Percentiles rank a stretch among this genome's conserved stretches.
Evolutionary conservation across 2,888 invertebrate genomes (phyloP).

Genomic region (Holacanthella duospinosa): DNA sequence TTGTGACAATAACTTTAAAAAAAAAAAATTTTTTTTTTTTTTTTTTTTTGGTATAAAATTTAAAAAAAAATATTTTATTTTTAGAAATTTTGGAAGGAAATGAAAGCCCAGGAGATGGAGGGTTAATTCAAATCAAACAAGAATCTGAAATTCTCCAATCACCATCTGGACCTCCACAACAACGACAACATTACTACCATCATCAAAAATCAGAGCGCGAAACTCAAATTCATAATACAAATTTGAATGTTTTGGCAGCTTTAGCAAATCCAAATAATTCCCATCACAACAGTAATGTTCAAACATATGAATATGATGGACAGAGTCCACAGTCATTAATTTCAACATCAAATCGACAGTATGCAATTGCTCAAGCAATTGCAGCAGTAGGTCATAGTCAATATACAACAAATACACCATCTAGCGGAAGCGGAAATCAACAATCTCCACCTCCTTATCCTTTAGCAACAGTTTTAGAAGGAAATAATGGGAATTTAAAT

Average conservation of each 20-base stretch:
- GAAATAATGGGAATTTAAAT: neutral
- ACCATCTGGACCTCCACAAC: neutral
- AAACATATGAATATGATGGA: neutral
- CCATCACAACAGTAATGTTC: neutral
- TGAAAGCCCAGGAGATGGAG: neutral
- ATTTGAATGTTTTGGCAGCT: neutral
- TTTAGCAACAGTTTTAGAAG: neutral
- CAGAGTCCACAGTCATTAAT: neutral
- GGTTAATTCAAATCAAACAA: neutral
- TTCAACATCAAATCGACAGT: neutral
- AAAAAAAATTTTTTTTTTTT: neutral
- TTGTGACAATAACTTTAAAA: no score
- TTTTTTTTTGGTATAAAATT: neutral
- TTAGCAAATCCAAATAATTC: neutral
- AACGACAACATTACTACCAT: neutral
- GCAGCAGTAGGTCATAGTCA: neutral
- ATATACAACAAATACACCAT: neutral
- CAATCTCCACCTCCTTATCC: neutral
- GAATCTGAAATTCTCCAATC: neutral
- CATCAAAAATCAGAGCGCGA: neutral
- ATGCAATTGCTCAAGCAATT: neutral
- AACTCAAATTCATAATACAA: neutral
- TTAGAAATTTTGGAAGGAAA: neutral
- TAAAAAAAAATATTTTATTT: neutral
- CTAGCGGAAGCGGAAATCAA: conserved; percentile 1